Conservation (phyloP, 2,113 vertebrate species). For the Antigone vipio region DNA sequence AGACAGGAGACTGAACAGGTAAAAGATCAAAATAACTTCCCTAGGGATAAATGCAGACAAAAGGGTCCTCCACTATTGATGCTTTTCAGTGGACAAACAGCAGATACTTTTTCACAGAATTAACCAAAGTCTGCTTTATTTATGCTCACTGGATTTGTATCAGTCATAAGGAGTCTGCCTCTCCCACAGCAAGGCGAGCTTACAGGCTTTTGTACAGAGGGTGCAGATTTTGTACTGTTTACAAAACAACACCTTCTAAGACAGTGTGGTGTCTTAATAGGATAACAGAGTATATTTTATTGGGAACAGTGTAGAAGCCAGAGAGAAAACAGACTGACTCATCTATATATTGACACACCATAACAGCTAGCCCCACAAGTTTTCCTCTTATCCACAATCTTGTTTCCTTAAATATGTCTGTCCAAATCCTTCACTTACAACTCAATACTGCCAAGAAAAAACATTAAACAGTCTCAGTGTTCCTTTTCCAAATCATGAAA, state of each 20-base stretch:
- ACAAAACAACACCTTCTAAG: neutral
- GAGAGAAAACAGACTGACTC: neutral
- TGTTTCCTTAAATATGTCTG: neutral
- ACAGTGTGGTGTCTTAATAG: neutral
- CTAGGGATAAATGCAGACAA: neutral
- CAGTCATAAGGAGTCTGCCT: neutral
- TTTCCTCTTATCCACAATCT: neutral
- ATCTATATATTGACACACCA: neutral
- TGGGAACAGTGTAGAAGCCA: neutral
- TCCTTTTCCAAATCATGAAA: neutral
- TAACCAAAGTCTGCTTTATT: neutral
- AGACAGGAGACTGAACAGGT: neutral
- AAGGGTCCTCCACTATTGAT: fast-evolving
- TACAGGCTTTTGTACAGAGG: neutral
- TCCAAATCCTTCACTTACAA: neutral
- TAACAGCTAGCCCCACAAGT: neutral
- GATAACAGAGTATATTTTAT: neutral
- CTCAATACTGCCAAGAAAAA: neutral
- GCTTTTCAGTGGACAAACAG: neutral
- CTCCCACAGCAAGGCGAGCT: fast-evolving
- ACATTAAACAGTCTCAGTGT: neutral
- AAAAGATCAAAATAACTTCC: neutral
- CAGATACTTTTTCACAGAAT: neutral
- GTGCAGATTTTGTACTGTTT: neutral
- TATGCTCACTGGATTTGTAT: neutral